Base-by-base conservation (phyloP, 2,797 vertebrate species). In the Caiman crocodilus region DNA sequence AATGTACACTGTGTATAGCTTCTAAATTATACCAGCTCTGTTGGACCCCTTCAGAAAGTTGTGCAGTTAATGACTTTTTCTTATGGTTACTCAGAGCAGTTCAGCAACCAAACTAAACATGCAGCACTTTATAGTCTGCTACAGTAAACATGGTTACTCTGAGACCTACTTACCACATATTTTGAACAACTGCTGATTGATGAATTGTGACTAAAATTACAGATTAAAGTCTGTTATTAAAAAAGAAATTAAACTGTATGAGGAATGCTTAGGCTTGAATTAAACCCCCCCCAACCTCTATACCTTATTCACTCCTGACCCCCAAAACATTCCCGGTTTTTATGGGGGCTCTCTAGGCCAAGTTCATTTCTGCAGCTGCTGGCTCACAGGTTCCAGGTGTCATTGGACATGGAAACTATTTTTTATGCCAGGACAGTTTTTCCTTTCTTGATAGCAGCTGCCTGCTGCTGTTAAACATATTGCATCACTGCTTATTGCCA, bases 401-500 rank as follows among this genome's bases (percentile, higher is more conserved):
- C 78, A 56, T 23, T 82, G 92, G 80, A 81, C 83, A 85, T 93
- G 86, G 88, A 92, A 95, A 95, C 74, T 86, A 74, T 71, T 92
- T 56, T 60, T 73, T 80, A 93, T 92, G 90, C 93, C 95, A 95
- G 95, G 83, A 60, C 42, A 32, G 55, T 75, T 87, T 94, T 96
- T 78, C 23, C 32, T 35, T 7, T 20, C 95, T 94, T 86, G 93
- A 81, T 55, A 88, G 85, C 90, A 91, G 87, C 90, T 94, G 80
- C 86, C 35, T 20, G 85, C 82, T 83, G 59, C 87, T 89, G 73
- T 76, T 95, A 76, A 91, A 86, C 81, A 88, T 91, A 74, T 93
- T 90, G 95, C 9, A 63, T 81, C 88, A 90, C 56, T 79, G 75
- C 87, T 96, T 95, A 91, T 96, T 96, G 94, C 94, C 93, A 90